A percentile compares a stretch with the other conserved stretches of the same genome.
phyloP scores from a whole-genome alignment of 2,888 invertebrate genomes.

The Perizoma flavofasciatum region DNA sequence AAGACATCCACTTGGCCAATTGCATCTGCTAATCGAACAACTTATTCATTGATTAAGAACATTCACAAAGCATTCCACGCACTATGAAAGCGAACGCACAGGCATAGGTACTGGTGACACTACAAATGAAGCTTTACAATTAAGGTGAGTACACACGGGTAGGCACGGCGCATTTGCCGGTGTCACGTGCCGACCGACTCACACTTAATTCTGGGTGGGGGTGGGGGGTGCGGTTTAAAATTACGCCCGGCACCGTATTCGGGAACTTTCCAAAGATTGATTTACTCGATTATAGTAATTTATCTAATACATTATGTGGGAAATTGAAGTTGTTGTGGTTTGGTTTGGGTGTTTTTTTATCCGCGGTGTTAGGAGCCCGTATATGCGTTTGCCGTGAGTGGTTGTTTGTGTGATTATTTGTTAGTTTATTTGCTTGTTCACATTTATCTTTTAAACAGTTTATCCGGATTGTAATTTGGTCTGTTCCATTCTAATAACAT shows the following conservation, averaged over 20 bases:
- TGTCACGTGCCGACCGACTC: conserved; percentile 77
- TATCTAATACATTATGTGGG: conserved; percentile 17
- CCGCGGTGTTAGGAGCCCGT: too few species aligned
- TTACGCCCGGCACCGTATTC: conserved; percentile 62
- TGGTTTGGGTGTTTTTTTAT: too few species aligned
- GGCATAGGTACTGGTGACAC: conserved; percentile 40
- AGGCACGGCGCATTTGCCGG: conserved; percentile 77
- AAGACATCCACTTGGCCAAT: too few species aligned
- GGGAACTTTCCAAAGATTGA: conserved; percentile 33
- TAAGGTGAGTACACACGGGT: conserved; percentile 72
- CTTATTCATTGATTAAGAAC: not conserved
- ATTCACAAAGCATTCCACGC: conserved; percentile 20
- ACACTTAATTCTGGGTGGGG: conserved; percentile 77
- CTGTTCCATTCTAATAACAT: too few species aligned
- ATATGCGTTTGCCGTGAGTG: too few species aligned
- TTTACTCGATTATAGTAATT: conserved; percentile 28
- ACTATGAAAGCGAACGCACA: conserved; percentile 34
- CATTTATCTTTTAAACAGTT: too few species aligned
- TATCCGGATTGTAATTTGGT: too few species aligned
- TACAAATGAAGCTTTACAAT: conserved; percentile 77
- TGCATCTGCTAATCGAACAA: too few species aligned
- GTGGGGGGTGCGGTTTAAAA: conserved; percentile 74
- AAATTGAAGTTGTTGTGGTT: conserved; percentile 3
- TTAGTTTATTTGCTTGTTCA: too few species aligned
- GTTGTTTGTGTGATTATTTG: too few species aligned